phyloP scores from a whole-genome alignment of 2,797 vertebrate genomes.

The Myotis pilosus region DNA sequence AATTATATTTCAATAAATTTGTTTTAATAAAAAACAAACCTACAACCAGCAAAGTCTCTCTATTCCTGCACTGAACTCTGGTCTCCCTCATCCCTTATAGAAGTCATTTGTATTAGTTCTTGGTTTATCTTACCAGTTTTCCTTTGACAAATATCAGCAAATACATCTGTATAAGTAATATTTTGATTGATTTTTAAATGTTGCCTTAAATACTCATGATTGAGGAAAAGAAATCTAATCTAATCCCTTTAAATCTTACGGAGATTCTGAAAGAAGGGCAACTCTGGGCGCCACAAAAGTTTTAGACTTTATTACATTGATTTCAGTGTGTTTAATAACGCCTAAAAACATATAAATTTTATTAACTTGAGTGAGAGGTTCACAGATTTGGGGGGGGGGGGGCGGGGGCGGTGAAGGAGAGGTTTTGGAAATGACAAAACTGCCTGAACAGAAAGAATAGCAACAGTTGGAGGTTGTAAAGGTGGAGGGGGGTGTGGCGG shows the following conservation, averaged over 20 bases:
- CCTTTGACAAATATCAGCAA: not conserved
- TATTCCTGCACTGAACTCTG: not conserved
- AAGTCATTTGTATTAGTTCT: not conserved
- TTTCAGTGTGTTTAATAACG: not conserved
- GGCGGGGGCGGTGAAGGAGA: no score
- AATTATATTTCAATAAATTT: not conserved
- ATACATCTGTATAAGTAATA: not conserved
- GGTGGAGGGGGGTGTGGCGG: no score
- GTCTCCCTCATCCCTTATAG: not conserved
- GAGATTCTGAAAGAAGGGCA: not conserved
- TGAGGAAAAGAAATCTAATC: not conserved
- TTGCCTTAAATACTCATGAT: not conserved
- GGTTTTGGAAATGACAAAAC: not conserved
- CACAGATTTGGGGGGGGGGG: not conserved
- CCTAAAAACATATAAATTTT: not conserved
- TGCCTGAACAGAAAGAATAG: not conserved
- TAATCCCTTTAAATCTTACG: not conserved
- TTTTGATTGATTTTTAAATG: conserved; percentile 6
- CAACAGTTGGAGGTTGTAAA: not conserved
- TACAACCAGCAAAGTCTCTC: not conserved
- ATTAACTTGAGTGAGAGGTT: not conserved
- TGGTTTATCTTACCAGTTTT: not conserved
- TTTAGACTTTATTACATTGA: not conserved
- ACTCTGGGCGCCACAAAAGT: not conserved
- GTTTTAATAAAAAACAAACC: not conserved